phyloP scores from a whole-genome alignment of 2,797 vertebrate species.

The Dermochelys coriacea region DNA sequence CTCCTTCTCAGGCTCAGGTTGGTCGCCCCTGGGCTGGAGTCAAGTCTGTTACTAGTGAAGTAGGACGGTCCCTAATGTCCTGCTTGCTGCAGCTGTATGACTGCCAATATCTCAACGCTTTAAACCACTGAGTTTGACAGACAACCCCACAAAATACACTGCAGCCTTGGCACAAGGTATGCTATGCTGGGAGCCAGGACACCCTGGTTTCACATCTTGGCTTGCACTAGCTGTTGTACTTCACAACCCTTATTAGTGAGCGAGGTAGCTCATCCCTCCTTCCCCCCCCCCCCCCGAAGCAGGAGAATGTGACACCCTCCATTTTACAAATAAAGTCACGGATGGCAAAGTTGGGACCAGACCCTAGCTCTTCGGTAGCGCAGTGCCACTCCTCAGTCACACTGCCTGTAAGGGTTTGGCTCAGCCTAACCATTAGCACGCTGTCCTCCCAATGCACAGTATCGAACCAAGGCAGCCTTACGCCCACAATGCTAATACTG shows the following conservation, averaged over 20 bases:
- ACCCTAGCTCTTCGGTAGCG: neutral
- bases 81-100: accelerated
- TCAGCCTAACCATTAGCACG: neutral
- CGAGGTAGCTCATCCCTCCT: neutral
- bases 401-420: neutral
- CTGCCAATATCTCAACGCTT: neutral
- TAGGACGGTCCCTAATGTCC: neutral
- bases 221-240: neutral
- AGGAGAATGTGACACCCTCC: neutral
- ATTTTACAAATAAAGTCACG: no score
- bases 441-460: neutral
- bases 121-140: accelerated
- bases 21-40: neutral
- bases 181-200: accelerated
- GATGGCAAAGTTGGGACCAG: neutral
- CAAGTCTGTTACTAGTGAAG: accelerated
- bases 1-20: no score
- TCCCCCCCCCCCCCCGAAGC: neutral
- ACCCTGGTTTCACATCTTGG: accelerated
- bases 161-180: accelerated
- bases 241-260: neutral
- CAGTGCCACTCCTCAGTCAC: neutral
- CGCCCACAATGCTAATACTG: neutral
- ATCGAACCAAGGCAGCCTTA: neutral
- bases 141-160: neutral